These are phyloP conservation scores for Drepanosiphum platanoidis DNA, from an alignment of 2,888 invertebrate species.

Conservation along the genomic window DNA sequence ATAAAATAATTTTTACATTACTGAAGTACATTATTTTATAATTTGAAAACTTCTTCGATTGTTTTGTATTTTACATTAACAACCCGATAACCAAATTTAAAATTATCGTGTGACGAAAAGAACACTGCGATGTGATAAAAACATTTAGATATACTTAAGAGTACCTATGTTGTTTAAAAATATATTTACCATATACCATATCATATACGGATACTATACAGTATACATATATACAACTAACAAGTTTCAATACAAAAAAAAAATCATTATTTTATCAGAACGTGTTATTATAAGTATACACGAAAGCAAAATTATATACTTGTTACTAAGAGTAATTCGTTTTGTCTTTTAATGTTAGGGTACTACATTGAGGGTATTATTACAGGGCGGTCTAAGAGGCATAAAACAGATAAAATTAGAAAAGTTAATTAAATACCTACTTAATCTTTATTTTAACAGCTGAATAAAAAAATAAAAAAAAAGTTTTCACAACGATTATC, in stretches of 20 bases:
- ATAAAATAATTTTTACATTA: background rate
- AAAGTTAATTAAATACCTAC: conserved; percentile 34
- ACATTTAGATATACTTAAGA: background rate
- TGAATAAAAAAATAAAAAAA: conserved; percentile 1
- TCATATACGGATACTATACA: too few species aligned
- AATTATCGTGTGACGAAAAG: background rate
- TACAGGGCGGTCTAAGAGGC: conserved; percentile 21
- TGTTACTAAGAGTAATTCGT: conserved; percentile 41
- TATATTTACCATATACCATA: background rate
- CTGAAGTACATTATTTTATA: background rate
- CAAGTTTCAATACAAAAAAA: background rate
- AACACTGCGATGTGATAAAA: background rate
- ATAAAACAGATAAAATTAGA: background rate
- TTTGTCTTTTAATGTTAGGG: conserved; percentile 33
- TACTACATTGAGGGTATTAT: conserved; percentile 32
- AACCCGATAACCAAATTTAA: background rate
- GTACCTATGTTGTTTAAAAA: background rate
- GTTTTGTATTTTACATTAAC: background rate
- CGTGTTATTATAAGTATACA: conserved; percentile 31
- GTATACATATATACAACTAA: conserved; percentile 7
- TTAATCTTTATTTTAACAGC: conserved; percentile 14
- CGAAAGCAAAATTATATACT: conserved; percentile 46
- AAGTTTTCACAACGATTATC: background rate
- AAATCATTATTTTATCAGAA: conserved; percentile 18
- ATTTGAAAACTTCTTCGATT: background rate